These are phyloP conservation scores for Anoplopoma fimbria DNA, from an alignment of 2,113 vertebrate species.

Conservation along the genomic window DNA sequence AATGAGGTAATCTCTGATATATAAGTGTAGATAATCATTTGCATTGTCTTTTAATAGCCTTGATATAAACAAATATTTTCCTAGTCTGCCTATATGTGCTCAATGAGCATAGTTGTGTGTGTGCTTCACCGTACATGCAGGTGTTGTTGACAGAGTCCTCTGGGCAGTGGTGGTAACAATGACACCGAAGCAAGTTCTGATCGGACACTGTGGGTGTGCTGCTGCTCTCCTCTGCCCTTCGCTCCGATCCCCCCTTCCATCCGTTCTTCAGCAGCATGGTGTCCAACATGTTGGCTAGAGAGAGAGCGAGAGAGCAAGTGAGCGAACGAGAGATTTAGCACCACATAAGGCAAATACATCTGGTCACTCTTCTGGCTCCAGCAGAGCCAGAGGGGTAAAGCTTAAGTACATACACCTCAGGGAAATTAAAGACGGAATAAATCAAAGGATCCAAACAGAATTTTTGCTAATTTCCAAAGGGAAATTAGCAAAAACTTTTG, in stretches of 20 bases:
- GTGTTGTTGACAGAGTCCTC: constrained; percentile 94
- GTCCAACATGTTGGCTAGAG: constrained; percentile 85
- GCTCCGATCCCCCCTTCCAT: constrained; percentile 86
- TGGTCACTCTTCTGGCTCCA: constrained; percentile 12
- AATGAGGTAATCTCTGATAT: constrained; percentile 4
- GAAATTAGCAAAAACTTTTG: no score
- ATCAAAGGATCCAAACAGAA: constrained; percentile 32
- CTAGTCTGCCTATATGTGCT: not conserved
- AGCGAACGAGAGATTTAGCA: constrained; percentile 5
- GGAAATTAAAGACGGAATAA: constrained; percentile 39
- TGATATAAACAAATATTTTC: not conserved
- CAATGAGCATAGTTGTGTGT: not conserved
- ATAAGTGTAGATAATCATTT: constrained; percentile 12
- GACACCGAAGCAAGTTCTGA: constrained; percentile 88
- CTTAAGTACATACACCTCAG: constrained; percentile 21
- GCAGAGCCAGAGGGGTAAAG: constrained; percentile 27
- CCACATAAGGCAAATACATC: constrained; percentile 10
- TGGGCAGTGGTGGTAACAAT: constrained; percentile 95
- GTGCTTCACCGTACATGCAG: constrained; percentile 79
- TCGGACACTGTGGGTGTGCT: constrained; percentile 79
- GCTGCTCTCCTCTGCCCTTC: constrained; percentile 84
- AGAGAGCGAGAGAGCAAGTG: constrained; percentile 1
- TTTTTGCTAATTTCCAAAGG: constrained; percentile 19
- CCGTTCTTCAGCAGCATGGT: constrained; percentile 90
- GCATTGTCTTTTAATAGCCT: constrained; percentile 5